Conservation (phyloP, 2,797 vertebrate species). For the Craterocephalus amniculus region DNA sequence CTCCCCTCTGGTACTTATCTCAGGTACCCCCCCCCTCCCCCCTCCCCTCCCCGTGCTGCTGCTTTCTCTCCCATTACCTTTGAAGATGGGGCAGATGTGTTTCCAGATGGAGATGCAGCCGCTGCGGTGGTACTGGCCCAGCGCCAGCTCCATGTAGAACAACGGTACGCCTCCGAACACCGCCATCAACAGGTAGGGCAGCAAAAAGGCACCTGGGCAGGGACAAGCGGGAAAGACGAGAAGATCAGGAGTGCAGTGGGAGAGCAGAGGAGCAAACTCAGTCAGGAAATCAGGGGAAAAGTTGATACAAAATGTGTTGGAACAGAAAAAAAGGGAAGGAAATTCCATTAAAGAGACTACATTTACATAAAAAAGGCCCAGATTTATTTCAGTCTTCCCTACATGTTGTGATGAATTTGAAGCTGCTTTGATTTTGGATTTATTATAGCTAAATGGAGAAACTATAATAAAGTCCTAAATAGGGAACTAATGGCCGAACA, state of each 20-base stretch:
- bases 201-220: constrained; percentile 92
- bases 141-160: constrained; percentile 98
- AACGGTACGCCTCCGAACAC: constrained; percentile 97
- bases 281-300: background rate
- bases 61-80: constrained; percentile 85
- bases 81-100: constrained; percentile 98
- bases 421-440: background rate
- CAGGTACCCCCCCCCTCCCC: no score
- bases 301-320: background rate
- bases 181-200: constrained; percentile 97
- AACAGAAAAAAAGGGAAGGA: background rate
- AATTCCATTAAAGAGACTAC: background rate
- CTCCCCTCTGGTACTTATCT: background rate
- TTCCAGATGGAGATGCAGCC: constrained; percentile 98
- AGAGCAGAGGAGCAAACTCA: background rate
- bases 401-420: constrained; percentile 7
- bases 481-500: constrained; percentile 9
- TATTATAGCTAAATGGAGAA: constrained; percentile 3
- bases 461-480: constrained; percentile 19
- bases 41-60: constrained; percentile 2
- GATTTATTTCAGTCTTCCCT: constrained; percentile 9
- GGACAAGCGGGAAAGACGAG: constrained; percentile 9
- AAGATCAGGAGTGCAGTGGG: no score
- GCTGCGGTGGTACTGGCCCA: constrained; percentile 96
- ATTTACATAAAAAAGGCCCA: background rate